Evolutionary conservation across 2,113 vertebrate genomes (phyloP), one percentile per base, ranked within the genome.

Genomic region (Pteruthius melanotis): DNA sequence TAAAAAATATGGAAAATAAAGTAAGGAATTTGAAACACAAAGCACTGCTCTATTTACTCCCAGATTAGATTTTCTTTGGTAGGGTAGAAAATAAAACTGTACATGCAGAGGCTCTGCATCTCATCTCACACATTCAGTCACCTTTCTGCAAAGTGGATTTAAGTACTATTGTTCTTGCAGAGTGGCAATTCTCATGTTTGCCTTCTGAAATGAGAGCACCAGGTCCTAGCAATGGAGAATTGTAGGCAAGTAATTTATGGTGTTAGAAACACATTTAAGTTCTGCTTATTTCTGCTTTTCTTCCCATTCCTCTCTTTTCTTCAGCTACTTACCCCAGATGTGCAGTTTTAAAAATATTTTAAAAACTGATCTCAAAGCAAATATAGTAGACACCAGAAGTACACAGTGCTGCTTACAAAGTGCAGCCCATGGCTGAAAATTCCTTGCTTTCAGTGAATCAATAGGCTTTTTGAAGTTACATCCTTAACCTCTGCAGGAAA

Each of bases 141-240:
- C 40, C 44, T 69, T 31, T 42, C 30, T 65, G 45, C 37, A 54
- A 89, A 78, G 31, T 27, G 7, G 15, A 13, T 75, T 35, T 33
- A 75, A 70, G 21, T 30, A 39, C 21, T 75, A 18, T 14, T 70
- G 27, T 52, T 81, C 35, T 64, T 66, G 40, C 12, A 54, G 1
- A 1, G 17, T 17, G 22, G 10, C 12, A 33, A 33, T 71, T 85
- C 31, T 59, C 42, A 52, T 0, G 0, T 52, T 80, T 52, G 26
- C 28, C 49, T 69, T 84, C 44, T 45, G 40, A 70, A 83, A 66
- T 60, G 24, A 91, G 30, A 45, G 8, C 22, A 26, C 12, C 6
- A 16, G 10, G 9, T 40, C 60, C 35, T 37, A 37, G 19, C 12
- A 75, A 27, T 27, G 17, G 9, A 87, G 28, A 77, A 64, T 5